Evolutionary conservation across 2,888 invertebrate species (phyloP), one percentile per base, ranked within the genome.

Genomic region (Pammene aurita): DNA sequence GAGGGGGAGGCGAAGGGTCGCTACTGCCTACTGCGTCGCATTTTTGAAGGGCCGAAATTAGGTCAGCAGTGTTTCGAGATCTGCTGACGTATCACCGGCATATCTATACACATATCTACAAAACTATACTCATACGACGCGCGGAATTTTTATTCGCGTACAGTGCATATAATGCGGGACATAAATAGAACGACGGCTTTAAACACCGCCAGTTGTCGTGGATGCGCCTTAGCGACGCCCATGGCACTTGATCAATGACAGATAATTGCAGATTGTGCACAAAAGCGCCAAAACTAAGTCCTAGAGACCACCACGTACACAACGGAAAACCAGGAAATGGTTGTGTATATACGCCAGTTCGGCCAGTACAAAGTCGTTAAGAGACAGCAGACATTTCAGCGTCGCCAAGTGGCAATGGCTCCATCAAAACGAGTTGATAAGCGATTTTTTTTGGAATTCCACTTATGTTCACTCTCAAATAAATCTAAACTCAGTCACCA

Each of bases 101-200:
- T 48, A 58, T 26, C 26, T 58, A 58, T 16, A 18, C 18, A 50
- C 34, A 41, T 42, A 52, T 42, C 46, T 60, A 61, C 13, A 41
- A 26, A 61, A 16, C 35, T 66, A 58, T 41, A 56, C 42, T 38
- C 34, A 57, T 54, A 58, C 46, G 35, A 52, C 14, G 67, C 48
- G 60, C 41, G 60, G 64, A 69, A 69, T 69, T 65, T 65, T 69
- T 71, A 67, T 65, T 56, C 62, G 72, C 61, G 56, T 54, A 64
- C 61, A 65, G 46, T 62, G 61, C 46, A 64, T 66, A 60, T 63
- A 63, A 68, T 60, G 58, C 57, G 72, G 44, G 52, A 68, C 67
- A 71, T 56, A 67, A 73, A 72, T 74, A 70, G 71, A 70, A 67
- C 71, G 67, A 62, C 52, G 56, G 66, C 73, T 73, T 65, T 66